Base-by-base conservation (phyloP, 2,888 invertebrate species). In the Parnassius apollo region DNA sequence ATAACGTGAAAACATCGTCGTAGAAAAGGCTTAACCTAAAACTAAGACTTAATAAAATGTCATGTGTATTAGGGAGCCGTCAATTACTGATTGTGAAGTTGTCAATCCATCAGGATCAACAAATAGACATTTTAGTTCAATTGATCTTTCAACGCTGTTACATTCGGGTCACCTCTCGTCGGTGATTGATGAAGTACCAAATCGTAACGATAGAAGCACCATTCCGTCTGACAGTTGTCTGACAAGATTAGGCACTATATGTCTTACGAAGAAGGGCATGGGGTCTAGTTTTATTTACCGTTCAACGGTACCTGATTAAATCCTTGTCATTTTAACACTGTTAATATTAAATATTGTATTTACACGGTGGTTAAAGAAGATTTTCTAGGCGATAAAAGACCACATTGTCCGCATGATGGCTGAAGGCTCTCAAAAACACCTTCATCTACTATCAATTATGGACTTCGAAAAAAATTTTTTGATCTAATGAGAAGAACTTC, bases 161-260 rank as follows among this genome's bases (percentile, higher is more conserved):
- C 77, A 1, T 89, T 79, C 0, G 84, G 74, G 57, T 93, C 82
- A 0, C 80, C 71, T 70, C 93, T 94, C 57, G 93, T 93, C 62
- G 80, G 73, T 95, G 88, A 73, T 94, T 93, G 67, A 94, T 82
- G 66, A 95, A 92, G 74, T 93, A 95, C 2, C 44, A 50, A 62
- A 94, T 93, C 50, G 93, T 92, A 0, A 94, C 93, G 0, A 95
- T 95, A 0, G 95, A 93, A 0, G 93, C 88, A 57, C 95, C 95
- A 97, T 87, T 97, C 97, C 49, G 12, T 54, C 49, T 44, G 52
- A 42, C 52, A 58, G 13, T 18, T 22, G 44, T 54, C 62, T 49
- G 52, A 62, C 58, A 44, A 50, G 45, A 58, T 62, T 62, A 55
- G 55, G 53, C 53, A 53, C 49, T 48, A 53, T 52, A 57, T 62